Evolutionary conservation across 2,797 vertebrate genomes (phyloP), one percentile per base, ranked within the genome.

Genomic region (Enteromius mattozi): DNA sequence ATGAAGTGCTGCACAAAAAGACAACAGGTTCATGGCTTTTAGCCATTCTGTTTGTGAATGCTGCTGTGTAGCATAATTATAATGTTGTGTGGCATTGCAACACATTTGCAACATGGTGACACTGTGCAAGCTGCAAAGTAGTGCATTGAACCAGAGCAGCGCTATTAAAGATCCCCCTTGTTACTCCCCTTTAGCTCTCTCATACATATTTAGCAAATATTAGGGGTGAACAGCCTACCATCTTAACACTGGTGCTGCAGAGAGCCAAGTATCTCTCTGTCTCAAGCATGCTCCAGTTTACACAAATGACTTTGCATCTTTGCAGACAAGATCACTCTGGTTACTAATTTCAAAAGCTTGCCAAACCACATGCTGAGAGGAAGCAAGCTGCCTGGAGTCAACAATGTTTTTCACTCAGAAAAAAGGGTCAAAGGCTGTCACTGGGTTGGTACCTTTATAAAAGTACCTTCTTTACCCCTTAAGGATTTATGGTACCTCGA

Each of bases 241-340:
- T 14, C 0, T 35, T 54, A 35, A 4, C 0, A n/a, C 21, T 54
- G 61, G 2, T 33, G 61, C 27, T 16, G 5, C 27, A 21, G 27
- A 33, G 1, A 51, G 9, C 16, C 27, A 7, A 33, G 17, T 13
- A 49, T 16, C 19, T 76, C 19, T 37, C 12, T 76, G 35, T 16
- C 51, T 76, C 51, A 56, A 9, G 35, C 74, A 4, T 40, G 33
- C 54, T 21, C n/a, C n/a, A 19, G 10, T 54, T 54, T 35, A 54
- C 8, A 56, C 10, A 4, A 24, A 77, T 77, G 35, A 77, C 51
- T 77, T 14, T 77, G 74, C 74, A 77, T 54, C 19, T 75, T 59
- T 77, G 74, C 74, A 77, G 33, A 76, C 35, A 33, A 56, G 51
- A 59, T 40, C 54, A 14, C 10, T 33, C 17, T 21, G 47, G 72